Evolutionary conservation across 2,888 invertebrate genomes (phyloP), one percentile per base, ranked within the genome.

Genomic region (Apodemia hepburni): DNA sequence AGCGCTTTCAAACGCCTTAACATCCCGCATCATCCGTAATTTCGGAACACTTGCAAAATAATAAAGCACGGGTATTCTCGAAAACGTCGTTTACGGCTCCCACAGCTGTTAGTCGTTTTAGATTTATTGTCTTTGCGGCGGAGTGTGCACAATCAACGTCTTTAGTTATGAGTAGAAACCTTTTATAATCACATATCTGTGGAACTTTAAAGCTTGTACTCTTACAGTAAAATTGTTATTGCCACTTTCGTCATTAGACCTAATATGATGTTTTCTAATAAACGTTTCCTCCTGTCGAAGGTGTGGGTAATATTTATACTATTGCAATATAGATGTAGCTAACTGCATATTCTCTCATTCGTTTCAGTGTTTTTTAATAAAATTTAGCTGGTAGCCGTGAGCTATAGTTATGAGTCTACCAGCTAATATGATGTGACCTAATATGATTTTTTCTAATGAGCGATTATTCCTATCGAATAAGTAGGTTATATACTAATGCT

Each of bases 271-370:
- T 42, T 42, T 42, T 42, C 42, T 4, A 42, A 42, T 42, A 42
- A 12, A 42, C 15, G 15, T 38, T 38, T 38, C 12, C 11, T 38
- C 4, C 3, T 42, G 42, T 15, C 15, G 5, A 42, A 42, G 42
- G 15, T 15, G 12, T 12, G 3, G 12, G 11, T 12, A 38, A 38
- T 38, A 11, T 11, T 38, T 12, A 38, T 12, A 38, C 38, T 38
- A 38, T 12, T 38, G 38, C 38, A 11, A 65, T 70, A 77, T 84
- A 82, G 77, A 91, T 90, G 90, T 91, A 90, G 90, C 85, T 87
- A 75, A 85, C 89, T 71, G 86, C 88, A 73, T 91, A 89, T 74
- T 88, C 87, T 15, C 72, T 89, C 64, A 85, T 89, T 22, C 22
- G 1, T 73, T 84, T 88, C 69, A 75, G 81, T 72, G 8, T 7